Base-by-base conservation (phyloP, 2,888 invertebrate species). In the Drymonia ruficornis region DNA sequence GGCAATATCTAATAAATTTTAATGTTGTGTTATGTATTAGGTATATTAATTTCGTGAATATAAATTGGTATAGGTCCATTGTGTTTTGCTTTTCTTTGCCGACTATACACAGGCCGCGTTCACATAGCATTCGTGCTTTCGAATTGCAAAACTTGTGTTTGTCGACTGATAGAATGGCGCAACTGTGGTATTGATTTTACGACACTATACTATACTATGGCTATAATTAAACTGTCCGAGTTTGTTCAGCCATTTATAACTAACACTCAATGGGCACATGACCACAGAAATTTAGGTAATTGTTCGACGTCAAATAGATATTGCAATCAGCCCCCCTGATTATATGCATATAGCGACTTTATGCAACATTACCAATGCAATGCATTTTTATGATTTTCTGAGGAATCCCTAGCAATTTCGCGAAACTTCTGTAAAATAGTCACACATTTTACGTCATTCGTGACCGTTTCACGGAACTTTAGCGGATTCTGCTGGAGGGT, bases 161-260 rank as follows among this genome's bases (percentile, higher is more conserved):
- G 59, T 66, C 52, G 59, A 60, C 48, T 45, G 34, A 47, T 47
- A 47, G 47, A 47, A 52, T 63, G 63, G 56, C 56, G 66, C 57
- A 71, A 71, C 34, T 36, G 54, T 53, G 43, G 58, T 56, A 63
- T 71, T 71, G 69, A 70, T 68, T 57, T 61, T 58, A 65, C 60
- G 61, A 53, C 23, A n/a, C 23, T 23, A n/a, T n/a, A 59, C 52
- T 60, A 53, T 50, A 42, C 55, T 57, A 62, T 46, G 54, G 38
- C 9, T 42, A 48, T 55, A 56, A 61, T 61, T 64, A 57, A 57
- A 56, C 43, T 62, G 67, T 43, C 48, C 50, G 18, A 52, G 59
- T 56, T 66, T 53, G 67, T 63, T 61, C 47, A 51, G 15, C 38
- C 19, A 18, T 40, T 52, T 49, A 31, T 56, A 55, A 53, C 53